These are phyloP conservation scores for Barnardius zonarius DNA, from an alignment of 2,113 vertebrate species.

Conservation along the genomic window DNA sequence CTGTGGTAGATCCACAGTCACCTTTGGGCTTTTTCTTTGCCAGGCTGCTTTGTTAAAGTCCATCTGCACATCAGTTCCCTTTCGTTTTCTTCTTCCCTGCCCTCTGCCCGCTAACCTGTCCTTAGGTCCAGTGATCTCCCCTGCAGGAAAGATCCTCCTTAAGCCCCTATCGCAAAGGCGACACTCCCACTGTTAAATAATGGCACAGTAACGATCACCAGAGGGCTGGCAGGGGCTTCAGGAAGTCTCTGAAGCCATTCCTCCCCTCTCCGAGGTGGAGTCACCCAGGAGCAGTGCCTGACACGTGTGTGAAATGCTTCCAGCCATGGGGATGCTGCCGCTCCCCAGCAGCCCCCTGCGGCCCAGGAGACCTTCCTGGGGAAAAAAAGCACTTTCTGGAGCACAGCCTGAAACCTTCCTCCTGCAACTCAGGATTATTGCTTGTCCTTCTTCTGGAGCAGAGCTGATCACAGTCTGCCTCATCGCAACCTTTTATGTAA, in stretches of 20 bases:
- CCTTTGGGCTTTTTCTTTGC: background rate
- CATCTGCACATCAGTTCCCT: background rate
- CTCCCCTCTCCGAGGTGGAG: background rate
- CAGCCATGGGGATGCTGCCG: background rate
- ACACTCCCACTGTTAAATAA: background rate
- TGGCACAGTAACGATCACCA: background rate
- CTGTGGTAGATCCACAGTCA: background rate
- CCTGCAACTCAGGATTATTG: background rate
- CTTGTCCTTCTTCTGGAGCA: background rate
- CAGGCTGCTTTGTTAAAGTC: background rate
- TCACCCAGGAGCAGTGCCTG: background rate
- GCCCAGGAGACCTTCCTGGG: slow-evolving; percentile 15
- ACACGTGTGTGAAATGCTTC: background rate
- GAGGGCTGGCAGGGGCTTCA: background rate
- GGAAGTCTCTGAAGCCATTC: background rate
- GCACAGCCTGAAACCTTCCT: background rate
- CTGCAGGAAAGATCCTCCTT: background rate
- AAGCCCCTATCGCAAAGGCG: background rate
- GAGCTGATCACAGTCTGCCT: background rate
- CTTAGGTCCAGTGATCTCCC: background rate
- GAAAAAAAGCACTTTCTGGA: background rate
- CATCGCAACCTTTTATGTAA: slow-evolving; percentile 45
- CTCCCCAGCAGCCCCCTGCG: slow-evolving; percentile 50
- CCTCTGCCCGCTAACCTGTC: background rate
- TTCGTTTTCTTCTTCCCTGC: background rate